These are phyloP conservation scores for Acinonyx jubatus DNA, from an alignment of 2,113 vertebrate genomes.

Conservation along the genomic window DNA sequence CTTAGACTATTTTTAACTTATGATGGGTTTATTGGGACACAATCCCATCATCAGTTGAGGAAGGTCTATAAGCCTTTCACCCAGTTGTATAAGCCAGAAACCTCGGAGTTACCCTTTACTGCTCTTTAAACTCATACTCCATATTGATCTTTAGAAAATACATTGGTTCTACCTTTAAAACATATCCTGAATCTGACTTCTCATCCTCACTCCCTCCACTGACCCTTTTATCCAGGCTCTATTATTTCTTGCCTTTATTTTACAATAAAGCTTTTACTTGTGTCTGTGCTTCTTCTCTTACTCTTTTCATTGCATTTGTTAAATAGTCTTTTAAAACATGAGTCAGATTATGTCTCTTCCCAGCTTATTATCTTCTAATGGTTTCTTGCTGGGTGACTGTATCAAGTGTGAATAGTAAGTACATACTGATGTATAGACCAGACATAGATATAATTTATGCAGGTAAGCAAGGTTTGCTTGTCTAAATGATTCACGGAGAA, in stretches of 20 bases:
- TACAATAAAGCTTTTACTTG: neutral
- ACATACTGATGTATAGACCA: neutral
- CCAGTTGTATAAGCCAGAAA: neutral
- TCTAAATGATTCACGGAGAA: neutral
- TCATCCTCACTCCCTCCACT: neutral
- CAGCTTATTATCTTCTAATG: neutral
- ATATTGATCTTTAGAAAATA: neutral
- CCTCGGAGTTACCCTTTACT: neutral
- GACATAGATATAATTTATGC: neutral
- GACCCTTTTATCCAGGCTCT: neutral
- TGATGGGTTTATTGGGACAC: neutral
- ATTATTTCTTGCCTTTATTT: neutral
- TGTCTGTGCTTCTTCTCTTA: neutral
- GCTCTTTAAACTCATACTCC: neutral
- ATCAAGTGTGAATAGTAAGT: neutral
- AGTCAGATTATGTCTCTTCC: neutral
- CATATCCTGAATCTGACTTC: neutral
- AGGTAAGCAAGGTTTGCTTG: neutral
- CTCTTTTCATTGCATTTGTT: neutral
- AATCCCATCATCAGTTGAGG: neutral
- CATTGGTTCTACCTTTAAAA: neutral
- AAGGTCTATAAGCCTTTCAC: neutral
- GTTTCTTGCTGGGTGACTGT: neutral
- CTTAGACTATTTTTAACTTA: neutral
- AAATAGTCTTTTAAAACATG: neutral